phyloP scores from a whole-genome alignment of 2,888 invertebrate species.

The Argyra leucocephala region DNA sequence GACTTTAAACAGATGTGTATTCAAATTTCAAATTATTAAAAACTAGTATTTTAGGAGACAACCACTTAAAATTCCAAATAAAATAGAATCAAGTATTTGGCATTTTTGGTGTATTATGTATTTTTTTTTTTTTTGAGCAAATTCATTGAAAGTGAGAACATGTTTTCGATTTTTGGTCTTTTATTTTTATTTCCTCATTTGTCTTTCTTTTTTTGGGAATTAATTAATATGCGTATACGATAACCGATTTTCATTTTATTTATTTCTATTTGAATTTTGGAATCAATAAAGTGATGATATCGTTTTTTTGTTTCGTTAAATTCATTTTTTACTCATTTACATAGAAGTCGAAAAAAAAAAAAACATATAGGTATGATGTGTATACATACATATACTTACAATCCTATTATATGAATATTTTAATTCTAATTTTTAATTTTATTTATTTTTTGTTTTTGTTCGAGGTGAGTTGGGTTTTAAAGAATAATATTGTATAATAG shows the following conservation, averaged over 20 bases:
- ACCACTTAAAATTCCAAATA: slow-evolving; percentile 4
- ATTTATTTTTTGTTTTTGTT: too few relatives aligned
- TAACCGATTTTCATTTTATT: neutral
- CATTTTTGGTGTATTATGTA: too few relatives aligned
- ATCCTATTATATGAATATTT: too few relatives aligned
- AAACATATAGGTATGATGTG: too few relatives aligned
- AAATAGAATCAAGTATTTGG: neutral
- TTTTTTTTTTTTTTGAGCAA: too few relatives aligned
- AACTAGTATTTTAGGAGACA: too few relatives aligned
- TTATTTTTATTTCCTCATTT: neutral
- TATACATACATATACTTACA: too few relatives aligned
- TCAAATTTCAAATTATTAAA: neutral
- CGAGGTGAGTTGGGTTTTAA: too few relatives aligned
- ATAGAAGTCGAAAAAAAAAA: too few relatives aligned
- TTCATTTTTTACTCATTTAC: too few relatives aligned
- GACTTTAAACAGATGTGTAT: slow-evolving; percentile 1
- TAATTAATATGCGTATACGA: neutral
- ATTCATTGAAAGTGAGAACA: slow-evolving; percentile 4
- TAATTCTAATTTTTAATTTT: too few relatives aligned
- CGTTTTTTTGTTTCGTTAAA: neutral
- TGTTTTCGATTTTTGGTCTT: neutral
- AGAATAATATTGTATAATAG: too few relatives aligned
- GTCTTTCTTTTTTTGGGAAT: neutral
- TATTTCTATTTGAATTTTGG: neutral
- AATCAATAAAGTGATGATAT: neutral